Evolutionary conservation across 2,797 vertebrate species (phyloP).

Genomic region (Taeniopygia guttata): DNA sequence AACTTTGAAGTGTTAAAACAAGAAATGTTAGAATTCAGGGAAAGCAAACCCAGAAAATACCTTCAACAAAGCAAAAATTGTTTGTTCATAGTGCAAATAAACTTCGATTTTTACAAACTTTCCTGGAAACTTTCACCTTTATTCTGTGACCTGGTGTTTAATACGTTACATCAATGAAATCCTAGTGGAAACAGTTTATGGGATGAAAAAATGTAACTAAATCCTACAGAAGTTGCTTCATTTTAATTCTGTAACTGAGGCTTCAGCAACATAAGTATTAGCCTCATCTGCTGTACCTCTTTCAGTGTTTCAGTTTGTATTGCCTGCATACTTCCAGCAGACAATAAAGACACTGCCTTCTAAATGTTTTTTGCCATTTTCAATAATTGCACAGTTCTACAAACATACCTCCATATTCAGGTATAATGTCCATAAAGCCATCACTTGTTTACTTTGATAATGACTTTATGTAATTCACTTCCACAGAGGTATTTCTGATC

Average conservation of each 20-base stretch:
- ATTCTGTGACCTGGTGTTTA: neutral
- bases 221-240: neutral
- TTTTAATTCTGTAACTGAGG: neutral
- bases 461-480: neutral
- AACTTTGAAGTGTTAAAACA: constrained; percentile 24
- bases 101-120: neutral
- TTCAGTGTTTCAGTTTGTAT: neutral
- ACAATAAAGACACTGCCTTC: neutral
- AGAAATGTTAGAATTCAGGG: neutral
- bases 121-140: neutral
- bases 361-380: neutral
- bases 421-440: neutral
- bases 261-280: neutral
- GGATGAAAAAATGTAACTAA: neutral
- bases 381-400: neutral
- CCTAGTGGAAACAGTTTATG: neutral
- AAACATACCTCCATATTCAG: neutral
- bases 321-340: neutral
- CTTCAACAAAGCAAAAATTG: neutral
- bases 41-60: neutral
- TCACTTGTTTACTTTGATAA: neutral
- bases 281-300: neutral
- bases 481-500: neutral
- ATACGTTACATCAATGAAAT: neutral
- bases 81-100: neutral